Evolutionary conservation across 2,797 vertebrate species (phyloP).

Genomic region (Macrochelys suwanniensis): DNA sequence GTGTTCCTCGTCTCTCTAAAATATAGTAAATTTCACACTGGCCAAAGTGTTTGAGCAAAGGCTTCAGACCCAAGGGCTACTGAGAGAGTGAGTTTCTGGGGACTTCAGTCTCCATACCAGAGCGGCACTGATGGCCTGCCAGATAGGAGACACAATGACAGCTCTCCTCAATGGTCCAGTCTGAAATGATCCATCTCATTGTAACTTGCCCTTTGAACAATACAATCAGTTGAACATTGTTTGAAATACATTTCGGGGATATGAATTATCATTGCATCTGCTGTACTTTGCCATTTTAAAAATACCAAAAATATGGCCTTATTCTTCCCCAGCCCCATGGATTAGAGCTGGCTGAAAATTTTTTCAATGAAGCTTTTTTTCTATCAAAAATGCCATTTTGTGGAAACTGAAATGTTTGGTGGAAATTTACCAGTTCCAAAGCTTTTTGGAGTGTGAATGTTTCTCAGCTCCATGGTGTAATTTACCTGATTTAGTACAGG

Average conservation of each 20-base stretch:
- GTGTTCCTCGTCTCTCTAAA: neutral
- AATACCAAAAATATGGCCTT: neutral
- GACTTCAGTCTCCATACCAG: neutral
- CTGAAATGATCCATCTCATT: too few species aligned
- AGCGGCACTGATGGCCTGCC: too few species aligned
- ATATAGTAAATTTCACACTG: conserved; percentile 1
- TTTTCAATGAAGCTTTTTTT: neutral
- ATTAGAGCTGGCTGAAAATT: neutral
- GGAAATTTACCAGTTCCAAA: neutral
- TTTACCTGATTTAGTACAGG: conserved; percentile 8
- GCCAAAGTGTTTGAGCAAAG: neutral
- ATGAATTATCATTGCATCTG: too few species aligned
- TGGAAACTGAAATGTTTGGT: neutral
- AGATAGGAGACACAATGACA: too few species aligned
- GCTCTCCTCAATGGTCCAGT: too few species aligned
- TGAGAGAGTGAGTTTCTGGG: neutral
- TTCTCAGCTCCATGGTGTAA: neutral
- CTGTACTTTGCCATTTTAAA: too few species aligned
- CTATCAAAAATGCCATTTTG: neutral
- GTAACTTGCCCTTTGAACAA: too few species aligned
- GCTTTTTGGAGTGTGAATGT: neutral
- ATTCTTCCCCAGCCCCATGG: neutral
- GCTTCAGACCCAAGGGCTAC: neutral
- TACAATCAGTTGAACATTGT: too few species aligned
- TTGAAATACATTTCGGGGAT: too few species aligned